Conservation (phyloP, 2,113 vertebrate species). For the Dasyprocta punctata region DNA sequence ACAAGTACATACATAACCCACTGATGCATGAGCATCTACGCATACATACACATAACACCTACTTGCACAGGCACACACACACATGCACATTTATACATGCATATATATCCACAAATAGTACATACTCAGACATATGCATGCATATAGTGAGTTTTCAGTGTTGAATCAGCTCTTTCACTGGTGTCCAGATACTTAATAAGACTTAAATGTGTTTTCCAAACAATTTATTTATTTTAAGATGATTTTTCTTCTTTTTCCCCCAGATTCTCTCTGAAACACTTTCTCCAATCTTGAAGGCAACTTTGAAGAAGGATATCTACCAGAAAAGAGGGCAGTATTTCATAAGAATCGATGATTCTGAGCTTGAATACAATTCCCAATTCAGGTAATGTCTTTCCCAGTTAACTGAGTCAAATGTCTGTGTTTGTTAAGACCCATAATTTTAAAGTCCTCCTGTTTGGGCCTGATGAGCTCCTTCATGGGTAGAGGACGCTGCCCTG, state of each 20-base stretch:
- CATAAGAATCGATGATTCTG: slow-evolving; percentile 78
- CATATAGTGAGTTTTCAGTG: background rate
- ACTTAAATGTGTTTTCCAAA: background rate
- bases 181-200: background rate
- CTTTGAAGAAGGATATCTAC: slow-evolving; percentile 81
- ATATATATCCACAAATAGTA: background rate
- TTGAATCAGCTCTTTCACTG: background rate
- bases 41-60: background rate
- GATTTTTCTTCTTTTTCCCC: background rate
- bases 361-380: slow-evolving; percentile 82
- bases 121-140: background rate
- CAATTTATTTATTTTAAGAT: background rate
- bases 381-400: slow-evolving; percentile 82
- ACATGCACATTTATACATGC: background rate
- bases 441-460: background rate
- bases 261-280: slow-evolving; percentile 83
- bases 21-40: background rate
- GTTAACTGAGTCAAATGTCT: background rate
- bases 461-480: background rate
- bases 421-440: background rate
- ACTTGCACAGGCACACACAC: no score
- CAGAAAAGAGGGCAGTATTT: slow-evolving; percentile 76
- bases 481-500: background rate
- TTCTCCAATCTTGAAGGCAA: slow-evolving; percentile 78
- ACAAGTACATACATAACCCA: background rate